A percentile compares a stretch with the other conserved stretches of the same genome.
phyloP scores from a whole-genome alignment of 1,140 invertebrate genomes.

The Scylla paramamosain region DNA sequence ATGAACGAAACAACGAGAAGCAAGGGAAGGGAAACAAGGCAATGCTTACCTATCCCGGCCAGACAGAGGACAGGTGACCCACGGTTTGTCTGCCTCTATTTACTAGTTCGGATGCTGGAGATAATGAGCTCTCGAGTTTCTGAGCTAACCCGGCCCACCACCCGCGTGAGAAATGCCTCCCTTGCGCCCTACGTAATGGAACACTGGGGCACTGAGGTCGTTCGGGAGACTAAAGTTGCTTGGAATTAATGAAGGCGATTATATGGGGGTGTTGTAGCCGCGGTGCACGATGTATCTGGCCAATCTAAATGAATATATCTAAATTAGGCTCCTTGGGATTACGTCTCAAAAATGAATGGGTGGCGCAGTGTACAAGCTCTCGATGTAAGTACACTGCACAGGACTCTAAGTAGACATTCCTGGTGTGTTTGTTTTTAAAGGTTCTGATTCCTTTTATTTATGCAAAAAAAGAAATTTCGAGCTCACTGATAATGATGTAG shows the following conservation, averaged over 20 bases:
- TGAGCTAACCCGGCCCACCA: not conserved
- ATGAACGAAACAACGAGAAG: not conserved
- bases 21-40: not conserved
- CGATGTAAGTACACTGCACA: no score
- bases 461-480: no score
- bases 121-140: slow-evolving; percentile 22
- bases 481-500: no score
- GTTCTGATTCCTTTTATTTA: no score
- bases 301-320: slow-evolving; percentile 16
- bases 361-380: not conserved
- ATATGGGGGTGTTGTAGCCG: not conserved
- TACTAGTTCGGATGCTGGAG: not conserved
- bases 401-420: no score
- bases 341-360: not conserved
- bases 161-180: not conserved
- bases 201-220: not conserved
- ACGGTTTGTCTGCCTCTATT: not conserved
- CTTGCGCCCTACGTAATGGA: not conserved
- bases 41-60: not conserved
- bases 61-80: slow-evolving; percentile 18
- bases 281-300: not conserved
- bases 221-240: not conserved
- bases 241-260: not conserved
- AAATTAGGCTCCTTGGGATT: not conserved
- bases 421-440: no score